Conservation (phyloP, 2,888 invertebrate species). For the Gnatocerus cornutus region DNA sequence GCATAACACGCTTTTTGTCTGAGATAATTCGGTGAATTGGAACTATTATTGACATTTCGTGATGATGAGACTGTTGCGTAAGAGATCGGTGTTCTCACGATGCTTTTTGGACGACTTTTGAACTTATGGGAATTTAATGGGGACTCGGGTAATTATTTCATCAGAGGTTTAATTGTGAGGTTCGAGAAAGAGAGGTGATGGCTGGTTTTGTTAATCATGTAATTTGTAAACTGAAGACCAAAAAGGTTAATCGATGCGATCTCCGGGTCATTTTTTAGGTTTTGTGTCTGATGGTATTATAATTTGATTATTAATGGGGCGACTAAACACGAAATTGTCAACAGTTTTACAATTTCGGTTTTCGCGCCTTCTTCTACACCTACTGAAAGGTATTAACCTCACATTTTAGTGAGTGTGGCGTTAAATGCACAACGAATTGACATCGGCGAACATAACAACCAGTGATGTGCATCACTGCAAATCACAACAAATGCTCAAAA, state of each 20-base stretch:
- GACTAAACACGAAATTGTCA: not conserved
- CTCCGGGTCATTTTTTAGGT: slow-evolving; percentile 21
- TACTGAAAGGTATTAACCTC: no score
- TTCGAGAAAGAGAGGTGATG: not conserved
- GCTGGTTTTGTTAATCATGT: slow-evolving; percentile 1
- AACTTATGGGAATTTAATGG: slow-evolving; percentile 16
- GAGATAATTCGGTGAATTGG: slow-evolving; percentile 26
- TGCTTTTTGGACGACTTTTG: slow-evolving; percentile 24
- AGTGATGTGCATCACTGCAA: no score
- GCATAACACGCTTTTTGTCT: slow-evolving; percentile 13
- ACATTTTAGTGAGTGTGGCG: no score
- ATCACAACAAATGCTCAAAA: no score
- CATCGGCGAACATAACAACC: no score
- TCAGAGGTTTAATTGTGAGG: slow-evolving; percentile 5
- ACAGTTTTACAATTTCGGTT: no score
- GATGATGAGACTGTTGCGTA: slow-evolving; percentile 32
- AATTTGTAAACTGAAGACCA: slow-evolving; percentile 11
- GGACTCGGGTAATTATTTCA: slow-evolving; percentile 8
- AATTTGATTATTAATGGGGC: slow-evolving; percentile 3
- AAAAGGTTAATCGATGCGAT: slow-evolving; percentile 23
- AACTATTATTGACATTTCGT: slow-evolving; percentile 43
- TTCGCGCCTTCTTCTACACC: no score
- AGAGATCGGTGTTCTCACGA: slow-evolving; percentile 24
- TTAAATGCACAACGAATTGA: no score
- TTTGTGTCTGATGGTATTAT: slow-evolving; percentile 7